Evolutionary conservation across 2,888 invertebrate species (phyloP), one percentile per base, ranked within the genome.

Genomic region (Ypsolopha scabrella): DNA sequence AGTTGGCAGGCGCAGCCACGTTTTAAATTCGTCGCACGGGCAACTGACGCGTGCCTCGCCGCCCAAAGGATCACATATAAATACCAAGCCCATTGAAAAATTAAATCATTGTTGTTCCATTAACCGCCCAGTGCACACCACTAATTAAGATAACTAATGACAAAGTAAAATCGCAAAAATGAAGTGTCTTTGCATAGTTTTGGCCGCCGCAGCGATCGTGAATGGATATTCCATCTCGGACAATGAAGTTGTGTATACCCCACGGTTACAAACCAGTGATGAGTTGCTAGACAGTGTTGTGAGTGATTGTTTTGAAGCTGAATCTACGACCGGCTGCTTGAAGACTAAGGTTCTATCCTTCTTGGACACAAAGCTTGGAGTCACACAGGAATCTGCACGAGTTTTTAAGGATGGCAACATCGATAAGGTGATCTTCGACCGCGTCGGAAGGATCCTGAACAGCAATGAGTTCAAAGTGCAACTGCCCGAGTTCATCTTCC

Each of bases 281-380:
- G 90, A 92, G 71, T 80, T 94, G 47, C 88, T 94, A 60, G 88
- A 91, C 53, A 88, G 90, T 67, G 91, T 92, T 64, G 86, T 94
- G 62, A 90, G 91, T 80, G 91, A 91, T 70, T 94, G 95, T 83
- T 89, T 91, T 68, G 87, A 87, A 60, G 88, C 88, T 48, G 88
- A 90, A 55, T 89, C 90, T 7, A 91, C 93, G 72, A 89, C 90
- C 70, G 83, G 88, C 47, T 94, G 94, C 65, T 88, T 94, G 60
- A 94, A 94, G 80, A 89, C 90, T 74, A 92, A 93, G 80, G 92
- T 94, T 63, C 83, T 95, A 36, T 89, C 88, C 52, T 94, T 91
- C 78, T 82, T 95, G 81, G 93, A 94, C 74, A 90, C 90, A 41
- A 85, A 92, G 52, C 75, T 92, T 54, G 91, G 91, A 61, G 82